Evolutionary conservation across 2,113 vertebrate species (phyloP).

Genomic region (Panthera leo): DNA sequence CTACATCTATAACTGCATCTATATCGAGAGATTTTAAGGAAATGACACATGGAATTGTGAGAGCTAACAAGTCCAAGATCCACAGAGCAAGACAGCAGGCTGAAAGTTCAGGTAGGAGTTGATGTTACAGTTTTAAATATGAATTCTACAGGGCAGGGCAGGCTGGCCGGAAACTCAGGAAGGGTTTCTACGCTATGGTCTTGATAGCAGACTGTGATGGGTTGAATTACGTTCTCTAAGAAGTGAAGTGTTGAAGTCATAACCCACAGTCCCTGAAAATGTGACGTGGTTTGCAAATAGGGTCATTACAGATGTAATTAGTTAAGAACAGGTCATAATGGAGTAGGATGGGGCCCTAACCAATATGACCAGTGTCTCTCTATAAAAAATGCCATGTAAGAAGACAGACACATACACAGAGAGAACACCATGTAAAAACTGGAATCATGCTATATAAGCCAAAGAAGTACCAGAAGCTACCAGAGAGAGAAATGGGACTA

Average conservation of each 20-base stretch:
- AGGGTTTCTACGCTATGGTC: neutral
- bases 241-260: neutral
- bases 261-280: neutral
- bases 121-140: neutral
- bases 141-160: neutral
- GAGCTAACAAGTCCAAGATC: neutral
- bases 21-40: neutral
- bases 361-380: neutral
- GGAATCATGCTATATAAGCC: neutral
- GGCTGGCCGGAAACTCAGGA: neutral
- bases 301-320: neutral
- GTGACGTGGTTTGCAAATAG: neutral
- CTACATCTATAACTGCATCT: neutral
- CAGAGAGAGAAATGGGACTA: neutral
- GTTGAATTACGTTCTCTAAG: neutral
- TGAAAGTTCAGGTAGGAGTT: neutral
- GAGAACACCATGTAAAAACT: neutral
- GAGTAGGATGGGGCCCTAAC: neutral
- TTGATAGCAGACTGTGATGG: neutral
- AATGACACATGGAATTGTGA: neutral
- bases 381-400: neutral
- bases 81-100: neutral
- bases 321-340: neutral
- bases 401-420: neutral
- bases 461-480: neutral